Evolutionary conservation across 2,888 invertebrate species (phyloP).

Genomic region (Rhingia campestris): DNA sequence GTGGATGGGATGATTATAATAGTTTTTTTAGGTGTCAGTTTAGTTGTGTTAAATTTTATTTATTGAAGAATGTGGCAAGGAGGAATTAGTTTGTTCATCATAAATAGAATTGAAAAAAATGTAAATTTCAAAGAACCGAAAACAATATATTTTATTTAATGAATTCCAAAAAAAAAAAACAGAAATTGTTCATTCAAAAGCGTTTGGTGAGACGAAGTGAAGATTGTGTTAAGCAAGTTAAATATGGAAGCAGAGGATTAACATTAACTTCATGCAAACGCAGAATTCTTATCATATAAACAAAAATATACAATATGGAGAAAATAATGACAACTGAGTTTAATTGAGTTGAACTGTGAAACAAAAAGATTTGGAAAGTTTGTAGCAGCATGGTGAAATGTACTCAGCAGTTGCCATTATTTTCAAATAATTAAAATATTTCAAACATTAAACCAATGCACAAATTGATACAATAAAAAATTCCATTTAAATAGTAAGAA

Average conservation of each 20-base stretch:
- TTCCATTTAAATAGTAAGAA: neutral
- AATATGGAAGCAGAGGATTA: slow-evolving; percentile 31
- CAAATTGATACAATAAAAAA: neutral
- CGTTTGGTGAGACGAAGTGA: slow-evolving; percentile 46
- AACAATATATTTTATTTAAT: slow-evolving; percentile 9
- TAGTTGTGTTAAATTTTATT: slow-evolving; percentile 38
- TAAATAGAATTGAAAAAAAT: slow-evolving; percentile 33
- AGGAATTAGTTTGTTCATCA: slow-evolving; percentile 23
- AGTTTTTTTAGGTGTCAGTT: slow-evolving; percentile 44
- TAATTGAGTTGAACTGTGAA: too few species aligned
- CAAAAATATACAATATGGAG: neutral
- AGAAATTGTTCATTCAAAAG: slow-evolving; percentile 37
- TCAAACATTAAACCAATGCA: slow-evolving; percentile 19
- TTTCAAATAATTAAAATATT: slow-evolving; percentile 6
- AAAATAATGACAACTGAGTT: slow-evolving; percentile 27
- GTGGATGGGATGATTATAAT: slow-evolving; percentile 47
- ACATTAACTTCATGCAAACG: slow-evolving; percentile 30
- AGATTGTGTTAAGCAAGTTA: slow-evolving; percentile 36
- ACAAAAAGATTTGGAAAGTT: too few species aligned
- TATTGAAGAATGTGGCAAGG: slow-evolving; percentile 42
- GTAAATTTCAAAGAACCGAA: neutral
- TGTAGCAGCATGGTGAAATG: too few species aligned
- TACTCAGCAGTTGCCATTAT: slow-evolving; percentile 27
- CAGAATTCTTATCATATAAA: neutral
- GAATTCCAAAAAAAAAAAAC: slow-evolving; percentile 11